Evolutionary conservation across 2,797 vertebrate species (phyloP).

Genomic region (Takifugu rubripes): DNA sequence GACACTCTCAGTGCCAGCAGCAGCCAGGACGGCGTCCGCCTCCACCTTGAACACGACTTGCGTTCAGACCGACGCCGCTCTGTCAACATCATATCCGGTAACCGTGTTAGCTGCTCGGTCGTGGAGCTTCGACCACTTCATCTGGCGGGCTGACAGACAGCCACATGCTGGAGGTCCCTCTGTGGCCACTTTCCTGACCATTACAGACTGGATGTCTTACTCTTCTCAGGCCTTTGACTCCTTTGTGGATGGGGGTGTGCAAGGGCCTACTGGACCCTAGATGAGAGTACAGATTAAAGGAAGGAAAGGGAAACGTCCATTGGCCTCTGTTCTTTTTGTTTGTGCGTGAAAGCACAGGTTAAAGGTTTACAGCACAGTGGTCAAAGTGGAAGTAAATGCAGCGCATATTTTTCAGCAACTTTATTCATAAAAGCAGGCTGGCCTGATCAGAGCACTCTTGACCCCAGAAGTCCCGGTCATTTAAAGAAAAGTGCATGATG

Average conservation of each 20-base stretch:
- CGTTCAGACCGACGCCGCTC: conserved; percentile 46
- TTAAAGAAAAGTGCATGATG: too few relatives aligned
- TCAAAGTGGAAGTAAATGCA: not conserved
- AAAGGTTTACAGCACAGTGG: not conserved
- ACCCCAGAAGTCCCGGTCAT: too few relatives aligned
- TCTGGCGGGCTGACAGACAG: conserved; percentile 48
- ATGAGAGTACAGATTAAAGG: too few relatives aligned
- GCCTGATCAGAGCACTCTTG: too few relatives aligned
- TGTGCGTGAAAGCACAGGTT: not conserved
- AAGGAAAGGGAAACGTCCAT: not conserved
- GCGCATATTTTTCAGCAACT: not conserved
- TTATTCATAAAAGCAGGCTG: not conserved
- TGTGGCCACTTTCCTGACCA: conserved; percentile 44
- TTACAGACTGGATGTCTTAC: conserved; percentile 39
- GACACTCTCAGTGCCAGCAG: conserved; percentile 46
- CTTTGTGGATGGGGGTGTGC: conserved; percentile 7
- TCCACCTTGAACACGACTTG: conserved; percentile 71
- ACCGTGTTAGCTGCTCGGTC: conserved; percentile 37
- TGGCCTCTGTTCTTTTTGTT: not conserved
- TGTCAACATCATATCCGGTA: conserved; percentile 52
- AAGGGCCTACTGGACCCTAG: not conserved
- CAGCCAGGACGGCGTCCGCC: conserved; percentile 69
- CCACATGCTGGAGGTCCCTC: conserved; percentile 41
- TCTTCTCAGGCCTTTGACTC: conserved; percentile 24
- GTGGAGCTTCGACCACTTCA: conserved; percentile 46